Evolutionary conservation across 30 jellyfish, hydroid and myxozoan genomes (phyloP).

Genomic region (Turritopsis dohrnii): DNA sequence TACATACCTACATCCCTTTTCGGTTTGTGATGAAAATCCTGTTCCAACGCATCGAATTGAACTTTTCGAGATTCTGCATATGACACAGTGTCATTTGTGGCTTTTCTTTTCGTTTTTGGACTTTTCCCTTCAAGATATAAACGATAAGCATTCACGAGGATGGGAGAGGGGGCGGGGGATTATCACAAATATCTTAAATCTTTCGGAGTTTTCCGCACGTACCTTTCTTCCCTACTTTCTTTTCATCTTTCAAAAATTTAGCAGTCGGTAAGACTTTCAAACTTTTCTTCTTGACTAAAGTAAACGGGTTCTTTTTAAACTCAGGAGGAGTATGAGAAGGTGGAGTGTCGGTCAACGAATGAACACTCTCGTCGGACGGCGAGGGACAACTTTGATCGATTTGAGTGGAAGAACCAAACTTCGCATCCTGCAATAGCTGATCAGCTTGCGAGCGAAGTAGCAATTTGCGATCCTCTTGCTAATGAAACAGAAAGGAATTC

Average conservation of each 20-base stretch:
- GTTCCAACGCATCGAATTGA: conserved; percentile 65
- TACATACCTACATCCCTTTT: conserved; percentile 85
- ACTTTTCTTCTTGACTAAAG: conserved; percentile 67
- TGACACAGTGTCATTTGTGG: conserved; percentile 75
- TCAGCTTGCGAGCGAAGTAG: conserved; percentile 87
- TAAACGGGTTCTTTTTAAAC: conserved; percentile 61
- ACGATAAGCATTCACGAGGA: background rate
- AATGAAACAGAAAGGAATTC: background rate
- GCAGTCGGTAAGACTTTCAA: conserved; percentile 52
- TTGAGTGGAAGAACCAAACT: conserved; percentile 28
- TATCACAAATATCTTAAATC: background rate
- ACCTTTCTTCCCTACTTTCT: background rate
- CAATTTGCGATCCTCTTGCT: conserved; percentile 88
- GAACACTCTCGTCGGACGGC: background rate
- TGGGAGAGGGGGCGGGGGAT: background rate
- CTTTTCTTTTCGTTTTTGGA: conserved; percentile 17
- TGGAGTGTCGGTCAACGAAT: background rate
- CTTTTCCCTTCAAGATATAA: background rate
- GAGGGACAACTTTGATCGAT: conserved; percentile 7
- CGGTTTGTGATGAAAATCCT: conserved; percentile 51
- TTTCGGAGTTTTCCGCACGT: background rate
- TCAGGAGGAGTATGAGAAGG: conserved; percentile 32
- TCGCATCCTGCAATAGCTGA: conserved; percentile 73
- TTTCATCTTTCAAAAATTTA: conserved; percentile 56
- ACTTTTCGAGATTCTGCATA: conserved; percentile 91